Evolutionary conservation across 2,797 vertebrate species (phyloP), one percentile per base, ranked within the genome.

Genomic region (Capromys pilorides): DNA sequence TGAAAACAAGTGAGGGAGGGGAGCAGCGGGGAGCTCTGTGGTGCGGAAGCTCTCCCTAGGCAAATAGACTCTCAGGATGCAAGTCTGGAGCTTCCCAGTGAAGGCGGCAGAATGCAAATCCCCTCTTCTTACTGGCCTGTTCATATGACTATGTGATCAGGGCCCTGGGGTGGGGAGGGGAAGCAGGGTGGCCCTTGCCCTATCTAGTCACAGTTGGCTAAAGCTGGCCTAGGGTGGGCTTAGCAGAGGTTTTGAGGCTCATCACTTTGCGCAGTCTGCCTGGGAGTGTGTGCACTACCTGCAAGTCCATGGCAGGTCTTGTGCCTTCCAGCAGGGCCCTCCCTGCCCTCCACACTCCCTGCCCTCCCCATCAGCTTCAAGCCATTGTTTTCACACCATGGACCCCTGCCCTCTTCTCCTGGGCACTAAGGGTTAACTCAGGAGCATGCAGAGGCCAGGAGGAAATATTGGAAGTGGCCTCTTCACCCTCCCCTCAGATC

Each of bases 391-490:
- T 73, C 57, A 95, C 96, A 86, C 16, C 71, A 61, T 26, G 39
- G 31, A 95, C 95, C 91, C 94, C 22, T 96, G 96, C 88, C 16
- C 64, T 92, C 8, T 11, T 39, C 90, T 96, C 95, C 95, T 45
- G 39, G 92, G 94, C 95, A 97, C 93, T 92, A 92, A 88, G 90
- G 95, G 95, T 94, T 75, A 95, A 95, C 75, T 96, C 92, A 95
- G 80, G 96, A 93, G 96, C 93, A 96, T 79, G 75, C 84, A 92
- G 90, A 95, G 92, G 96, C 85, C 12, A 45, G 95, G 97, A 95
- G 95, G 36, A 83, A 97, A 95, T 95, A 98, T 98, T 96, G 95
- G 97, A 98, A 98, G 94, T 64, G 89, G 96, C 96, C 97, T 97
- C 96, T 97, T 45, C 83, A 95, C 97, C 83, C 62, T 97, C 97